Conservation (phyloP, 2,113 vertebrate species). For the Peucedramus taeniatus region DNA sequence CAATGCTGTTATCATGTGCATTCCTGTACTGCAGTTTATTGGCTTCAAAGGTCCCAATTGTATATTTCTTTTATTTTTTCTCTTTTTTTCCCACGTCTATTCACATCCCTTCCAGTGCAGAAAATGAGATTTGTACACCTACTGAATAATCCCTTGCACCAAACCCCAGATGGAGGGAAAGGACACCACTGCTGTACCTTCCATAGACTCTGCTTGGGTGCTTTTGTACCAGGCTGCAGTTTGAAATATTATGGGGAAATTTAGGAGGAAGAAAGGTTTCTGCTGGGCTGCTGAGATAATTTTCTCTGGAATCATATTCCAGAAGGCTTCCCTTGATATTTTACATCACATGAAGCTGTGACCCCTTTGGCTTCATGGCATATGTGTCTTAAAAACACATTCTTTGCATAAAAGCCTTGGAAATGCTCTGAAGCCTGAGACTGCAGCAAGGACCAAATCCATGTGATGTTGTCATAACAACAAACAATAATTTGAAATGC, state of each 20-base stretch:
- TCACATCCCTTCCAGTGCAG: neutral
- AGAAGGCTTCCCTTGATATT: neutral
- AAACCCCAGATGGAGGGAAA: neutral
- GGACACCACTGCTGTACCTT: neutral
- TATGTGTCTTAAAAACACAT: neutral
- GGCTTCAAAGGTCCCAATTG: neutral
- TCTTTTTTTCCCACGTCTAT: too few species aligned
- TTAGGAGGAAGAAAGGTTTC: neutral
- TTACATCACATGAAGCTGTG: neutral
- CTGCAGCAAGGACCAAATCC: constrained; percentile 19
- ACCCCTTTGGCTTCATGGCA: neutral
- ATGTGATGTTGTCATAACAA: constrained; percentile 75
- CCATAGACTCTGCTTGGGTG: neutral
- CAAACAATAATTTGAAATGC: constrained; percentile 72
- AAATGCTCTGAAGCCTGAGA: constrained; percentile 8
- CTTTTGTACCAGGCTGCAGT: neutral
- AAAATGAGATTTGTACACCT: neutral
- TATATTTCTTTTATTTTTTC: neutral
- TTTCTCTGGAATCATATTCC: neutral
- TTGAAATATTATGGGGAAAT: neutral
- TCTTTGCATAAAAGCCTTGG: neutral
- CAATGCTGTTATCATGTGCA: fast-evolving
- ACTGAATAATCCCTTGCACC: neutral
- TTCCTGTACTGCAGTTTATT: neutral
- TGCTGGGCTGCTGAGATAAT: neutral